Evolutionary conservation across 2,888 invertebrate species (phyloP), one percentile per base, ranked within the genome.

Genomic region (Troides helena): DNA sequence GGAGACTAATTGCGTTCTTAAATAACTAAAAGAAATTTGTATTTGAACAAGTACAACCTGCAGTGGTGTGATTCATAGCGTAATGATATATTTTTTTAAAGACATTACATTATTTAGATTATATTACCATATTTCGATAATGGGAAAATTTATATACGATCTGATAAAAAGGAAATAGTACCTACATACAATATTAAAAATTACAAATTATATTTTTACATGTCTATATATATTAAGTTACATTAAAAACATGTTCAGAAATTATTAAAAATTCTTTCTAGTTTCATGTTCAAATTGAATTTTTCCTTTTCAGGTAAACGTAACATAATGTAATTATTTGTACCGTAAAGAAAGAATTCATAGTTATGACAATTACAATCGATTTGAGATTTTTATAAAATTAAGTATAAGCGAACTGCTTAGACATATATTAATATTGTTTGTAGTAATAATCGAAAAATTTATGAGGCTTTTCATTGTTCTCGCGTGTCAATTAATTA

Each of bases 401-500:
- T 39, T 39, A 39, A 39, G 7, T 10, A 1, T 10, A 7, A 10
- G 1, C 10, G 39, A 39, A 10, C 8, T 39, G 1, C 10, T 39
- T 39, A 39, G 39, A 39, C 7, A 39, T 39, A 1, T 1, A 39
- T 39, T 30, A 30, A 30, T 39, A 7, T 39, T 39, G 7, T 39
- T 39, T 39, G 39, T 39, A 39, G 39, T 39, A 1, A 39, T 39
- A 39, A 39, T 39, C 39, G 39, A 39, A 39, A 50, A 17, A 50
- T 5, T 39, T 18, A 6, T 43, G 56, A 25, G 39, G 23, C 30
- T 70, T 46, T 39, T n/a, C 58, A 58, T 61, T 62, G 65, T 69
- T 65, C 65, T 56, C 30, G 58, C 36, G 65, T 61, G 25, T 58
- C 61, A 61, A 65, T n/a, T 69, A 65, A 30, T 66, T 30, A n/a